A percentile compares a stretch with the other conserved stretches of the same genome.
phyloP scores from a whole-genome alignment of 2,113 vertebrate species.

The Eretmodus cyanostictus region DNA sequence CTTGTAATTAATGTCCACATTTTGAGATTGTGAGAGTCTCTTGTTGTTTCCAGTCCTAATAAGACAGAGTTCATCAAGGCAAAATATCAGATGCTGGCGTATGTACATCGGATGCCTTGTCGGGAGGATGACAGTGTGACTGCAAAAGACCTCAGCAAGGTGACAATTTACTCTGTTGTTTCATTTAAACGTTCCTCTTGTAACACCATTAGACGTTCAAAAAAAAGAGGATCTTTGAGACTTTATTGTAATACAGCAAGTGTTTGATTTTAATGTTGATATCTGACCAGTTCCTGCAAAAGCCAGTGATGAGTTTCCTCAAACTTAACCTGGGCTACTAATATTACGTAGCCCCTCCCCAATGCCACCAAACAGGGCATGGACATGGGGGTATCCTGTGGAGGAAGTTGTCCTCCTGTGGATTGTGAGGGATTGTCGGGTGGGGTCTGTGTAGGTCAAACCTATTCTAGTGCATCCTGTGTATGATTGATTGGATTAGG shows the following conservation, averaged over 20 bases:
- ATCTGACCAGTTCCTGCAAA: background rate
- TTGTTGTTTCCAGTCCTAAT: conserved; percentile 78
- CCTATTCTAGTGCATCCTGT: background rate
- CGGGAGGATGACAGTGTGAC: conserved; percentile 94
- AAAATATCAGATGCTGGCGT: conserved; percentile 97
- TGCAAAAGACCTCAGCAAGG: conserved; percentile 97
- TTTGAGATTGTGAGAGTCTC: background rate
- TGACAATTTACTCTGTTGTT: conserved; percentile 35
- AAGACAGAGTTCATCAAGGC: conserved; percentile 98
- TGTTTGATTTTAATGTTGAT: background rate
- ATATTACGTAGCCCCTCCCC: background rate
- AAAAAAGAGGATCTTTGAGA: background rate
- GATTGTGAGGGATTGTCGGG: background rate
- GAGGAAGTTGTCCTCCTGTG: background rate
- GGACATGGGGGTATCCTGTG: background rate
- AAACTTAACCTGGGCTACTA: background rate
- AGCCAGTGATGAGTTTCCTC: background rate
- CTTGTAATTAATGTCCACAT: background rate
- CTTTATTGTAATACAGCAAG: background rate
- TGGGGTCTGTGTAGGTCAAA: background rate
- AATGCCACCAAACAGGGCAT: background rate
- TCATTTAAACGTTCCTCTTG: background rate
- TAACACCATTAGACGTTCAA: background rate
- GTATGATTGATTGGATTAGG: background rate
- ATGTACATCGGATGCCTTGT: conserved; percentile 93